These are phyloP conservation scores for Apostichopus parvimensis DNA, from an alignment of 35 echinoderm and acorn worm species.

Conservation along the genomic window DNA sequence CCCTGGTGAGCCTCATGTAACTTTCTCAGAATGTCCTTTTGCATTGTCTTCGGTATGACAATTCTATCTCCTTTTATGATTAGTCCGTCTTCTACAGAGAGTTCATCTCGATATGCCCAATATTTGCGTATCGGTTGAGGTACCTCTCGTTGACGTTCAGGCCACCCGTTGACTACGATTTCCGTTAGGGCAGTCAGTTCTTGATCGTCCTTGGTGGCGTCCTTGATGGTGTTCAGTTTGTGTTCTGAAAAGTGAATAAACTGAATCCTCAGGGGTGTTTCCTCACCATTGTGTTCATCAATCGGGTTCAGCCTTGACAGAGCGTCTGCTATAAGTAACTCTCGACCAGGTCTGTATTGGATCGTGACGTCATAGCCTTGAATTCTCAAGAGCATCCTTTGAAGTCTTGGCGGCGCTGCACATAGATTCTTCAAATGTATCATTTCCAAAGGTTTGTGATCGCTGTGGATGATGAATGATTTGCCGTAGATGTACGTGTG, in stretches of 20 bases:
- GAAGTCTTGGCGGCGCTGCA: constrained; percentile 52
- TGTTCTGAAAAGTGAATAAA: constrained; percentile 55
- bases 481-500: constrained; percentile 64
- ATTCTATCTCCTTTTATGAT: constrained; percentile 41
- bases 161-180: constrained; percentile 34
- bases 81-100: background rate
- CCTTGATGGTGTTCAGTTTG: constrained; percentile 16
- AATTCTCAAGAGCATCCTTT: constrained; percentile 56
- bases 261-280: background rate
- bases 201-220: constrained; percentile 32
- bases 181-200: constrained; percentile 12
- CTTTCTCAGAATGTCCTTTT: constrained; percentile 32
- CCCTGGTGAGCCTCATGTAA: constrained; percentile 67
- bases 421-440: constrained; percentile 54
- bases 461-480: constrained; percentile 44
- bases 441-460: constrained; percentile 73
- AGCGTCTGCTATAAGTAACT: constrained; percentile 50
- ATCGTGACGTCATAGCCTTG: constrained; percentile 48
- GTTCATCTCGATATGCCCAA: constrained; percentile 29
- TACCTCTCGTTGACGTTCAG: background rate
- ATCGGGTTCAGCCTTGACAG: constrained; percentile 28
- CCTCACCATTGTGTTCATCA: background rate
- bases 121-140: background rate
- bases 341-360: constrained; percentile 37
- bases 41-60: constrained; percentile 18